Evolutionary conservation across 2,888 invertebrate genomes (phyloP).

Genomic region (Tachina fera): DNA sequence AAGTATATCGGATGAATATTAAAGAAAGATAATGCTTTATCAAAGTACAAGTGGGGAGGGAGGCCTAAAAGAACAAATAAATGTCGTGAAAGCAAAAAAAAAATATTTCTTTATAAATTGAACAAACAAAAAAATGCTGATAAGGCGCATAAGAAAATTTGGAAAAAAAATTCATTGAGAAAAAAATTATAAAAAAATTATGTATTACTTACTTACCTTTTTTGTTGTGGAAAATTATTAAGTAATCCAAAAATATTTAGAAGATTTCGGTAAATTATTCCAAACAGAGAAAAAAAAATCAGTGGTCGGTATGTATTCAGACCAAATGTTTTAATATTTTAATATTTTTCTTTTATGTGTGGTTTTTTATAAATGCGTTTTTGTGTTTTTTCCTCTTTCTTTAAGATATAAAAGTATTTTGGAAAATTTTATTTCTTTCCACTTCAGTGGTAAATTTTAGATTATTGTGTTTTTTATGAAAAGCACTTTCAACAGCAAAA

Average conservation of each 20-base stretch:
- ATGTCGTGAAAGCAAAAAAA: too few species aligned
- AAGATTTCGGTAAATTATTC: conserved; percentile 36
- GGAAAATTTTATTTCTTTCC: conserved; percentile 13
- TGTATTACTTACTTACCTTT: conserved; percentile 38
- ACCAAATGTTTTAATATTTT: neutral
- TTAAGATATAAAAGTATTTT: neutral
- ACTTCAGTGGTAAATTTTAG: conserved; percentile 22
- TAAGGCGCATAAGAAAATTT: too few species aligned
- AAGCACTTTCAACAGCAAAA: conserved; percentile 39
- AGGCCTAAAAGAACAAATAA: neutral
- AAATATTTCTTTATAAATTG: too few species aligned
- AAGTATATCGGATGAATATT: conserved; percentile 20
- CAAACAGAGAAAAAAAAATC: conserved; percentile 6
- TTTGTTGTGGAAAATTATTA: conserved; percentile 3
- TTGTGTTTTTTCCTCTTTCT: conserved; percentile 13
- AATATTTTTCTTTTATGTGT: conserved; percentile 2
- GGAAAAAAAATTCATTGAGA: too few species aligned
- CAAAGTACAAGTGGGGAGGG: conserved; percentile 3
- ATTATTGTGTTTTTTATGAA: conserved; percentile 20
- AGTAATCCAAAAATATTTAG: conserved; percentile 46
- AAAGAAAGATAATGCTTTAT: conserved; percentile 2
- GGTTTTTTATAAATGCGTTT: conserved; percentile 36
- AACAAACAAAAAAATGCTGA: too few species aligned
- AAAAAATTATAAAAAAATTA: neutral
- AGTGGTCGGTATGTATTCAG: conserved; percentile 48